Evolutionary conservation across 2,113 vertebrate genomes (phyloP).

Genomic region (Gasterosteus nipponicus): DNA sequence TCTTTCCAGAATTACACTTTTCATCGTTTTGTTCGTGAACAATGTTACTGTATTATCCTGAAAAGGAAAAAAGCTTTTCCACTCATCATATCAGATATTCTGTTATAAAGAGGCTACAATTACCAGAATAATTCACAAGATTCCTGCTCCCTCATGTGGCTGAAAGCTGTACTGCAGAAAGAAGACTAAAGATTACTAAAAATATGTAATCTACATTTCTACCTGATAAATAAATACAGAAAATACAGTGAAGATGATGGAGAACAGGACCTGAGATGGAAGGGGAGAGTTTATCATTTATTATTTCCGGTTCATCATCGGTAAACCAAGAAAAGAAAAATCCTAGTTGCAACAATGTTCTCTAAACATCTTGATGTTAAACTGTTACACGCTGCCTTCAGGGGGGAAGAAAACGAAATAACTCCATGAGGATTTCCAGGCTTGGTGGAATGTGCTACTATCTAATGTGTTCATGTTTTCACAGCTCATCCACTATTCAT

Average conservation of each 20-base stretch:
- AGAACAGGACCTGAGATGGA: background rate
- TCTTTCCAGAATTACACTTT: too few relatives aligned
- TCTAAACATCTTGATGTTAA: constrained; percentile 8
- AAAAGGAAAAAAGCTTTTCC: background rate
- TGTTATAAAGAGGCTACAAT: background rate
- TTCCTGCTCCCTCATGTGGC: background rate
- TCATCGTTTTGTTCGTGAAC: too few relatives aligned
- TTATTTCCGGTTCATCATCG: background rate
- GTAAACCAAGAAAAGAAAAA: constrained; percentile 7
- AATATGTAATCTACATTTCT: background rate
- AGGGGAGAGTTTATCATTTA: background rate
- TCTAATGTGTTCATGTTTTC: constrained; percentile 55
- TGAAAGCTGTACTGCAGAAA: background rate
- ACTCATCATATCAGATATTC: background rate
- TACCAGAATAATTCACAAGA: background rate
- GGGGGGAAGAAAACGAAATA: constrained; percentile 2
- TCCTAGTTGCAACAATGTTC: constrained; percentile 3
- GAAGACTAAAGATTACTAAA: too few relatives aligned
- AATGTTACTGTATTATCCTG: too few relatives aligned
- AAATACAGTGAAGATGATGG: background rate
- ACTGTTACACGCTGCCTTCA: constrained; percentile 13
- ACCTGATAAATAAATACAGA: background rate
- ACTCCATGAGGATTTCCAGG: constrained; percentile 38
- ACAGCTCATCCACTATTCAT: constrained; percentile 62
- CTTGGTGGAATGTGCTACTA: constrained; percentile 34